These are phyloP conservation scores for Oegoconia quadripuncta DNA, from an alignment of 2,888 invertebrate species.

Conservation along the genomic window DNA sequence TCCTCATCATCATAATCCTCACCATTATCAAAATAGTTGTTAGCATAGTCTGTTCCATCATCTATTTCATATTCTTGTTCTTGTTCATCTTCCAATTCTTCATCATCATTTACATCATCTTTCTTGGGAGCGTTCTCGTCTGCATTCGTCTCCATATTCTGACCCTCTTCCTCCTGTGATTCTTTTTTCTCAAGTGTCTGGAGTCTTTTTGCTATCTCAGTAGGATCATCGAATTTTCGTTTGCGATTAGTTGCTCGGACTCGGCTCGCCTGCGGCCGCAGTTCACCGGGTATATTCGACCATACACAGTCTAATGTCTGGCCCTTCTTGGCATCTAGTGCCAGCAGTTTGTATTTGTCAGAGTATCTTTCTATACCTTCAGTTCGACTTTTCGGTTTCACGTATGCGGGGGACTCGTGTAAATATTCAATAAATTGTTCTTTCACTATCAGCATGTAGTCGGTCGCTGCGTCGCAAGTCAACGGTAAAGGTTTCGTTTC, in stretches of 20 bases:
- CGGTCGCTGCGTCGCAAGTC: constrained; percentile 77
- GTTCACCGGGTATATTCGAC: constrained; percentile 81
- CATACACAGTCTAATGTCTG: constrained; percentile 76
- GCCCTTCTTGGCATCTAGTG: constrained; percentile 68
- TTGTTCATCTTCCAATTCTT: constrained; percentile 80
- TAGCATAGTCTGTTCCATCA: constrained; percentile 92
- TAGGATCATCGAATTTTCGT: constrained; percentile 58
- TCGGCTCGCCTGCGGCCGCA: constrained; percentile 74
- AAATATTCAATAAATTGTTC: constrained; percentile 86
- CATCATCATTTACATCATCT: constrained; percentile 77
- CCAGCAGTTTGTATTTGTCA: constrained; percentile 75
- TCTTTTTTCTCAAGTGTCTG: constrained; percentile 85
- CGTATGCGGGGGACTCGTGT: constrained; percentile 82
- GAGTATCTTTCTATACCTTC: constrained; percentile 78
- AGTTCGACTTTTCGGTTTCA: constrained; percentile 68
- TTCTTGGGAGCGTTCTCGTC: constrained; percentile 62
- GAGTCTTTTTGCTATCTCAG: constrained; percentile 68
- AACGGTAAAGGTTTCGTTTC: constrained; percentile 76
- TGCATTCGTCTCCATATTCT: constrained; percentile 68
- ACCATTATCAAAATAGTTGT: constrained; percentile 93
- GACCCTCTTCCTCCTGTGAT: constrained; percentile 63
- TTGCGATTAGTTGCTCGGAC: constrained; percentile 46
- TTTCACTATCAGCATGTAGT: constrained; percentile 85
- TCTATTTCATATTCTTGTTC: constrained; percentile 92
- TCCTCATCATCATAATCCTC: constrained; percentile 93